Conservation (phyloP, 2,888 invertebrate species). For the Cheilosia variabilis region DNA sequence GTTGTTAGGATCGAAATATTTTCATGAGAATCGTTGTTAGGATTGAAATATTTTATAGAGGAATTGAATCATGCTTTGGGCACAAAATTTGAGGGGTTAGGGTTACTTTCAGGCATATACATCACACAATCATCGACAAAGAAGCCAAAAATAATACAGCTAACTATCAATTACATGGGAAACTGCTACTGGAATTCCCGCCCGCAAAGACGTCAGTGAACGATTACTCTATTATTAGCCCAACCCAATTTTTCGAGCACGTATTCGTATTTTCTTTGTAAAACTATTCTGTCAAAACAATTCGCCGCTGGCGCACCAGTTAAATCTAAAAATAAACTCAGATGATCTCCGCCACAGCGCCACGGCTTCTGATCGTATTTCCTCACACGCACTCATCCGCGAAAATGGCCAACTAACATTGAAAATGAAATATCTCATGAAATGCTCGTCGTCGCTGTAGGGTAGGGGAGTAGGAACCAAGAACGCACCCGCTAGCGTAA, state of each 20-base stretch:
- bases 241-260: conserved; percentile 21
- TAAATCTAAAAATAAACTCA: conserved; percentile 10
- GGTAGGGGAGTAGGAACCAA: not conserved
- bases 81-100: no score
- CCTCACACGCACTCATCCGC: conserved; percentile 45
- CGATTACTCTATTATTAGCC: conserved; percentile 8
- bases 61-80: no score
- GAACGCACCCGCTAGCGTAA: not conserved
- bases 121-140: no score
- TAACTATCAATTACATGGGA: not conserved
- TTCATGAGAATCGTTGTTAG: no score
- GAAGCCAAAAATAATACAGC: no score
- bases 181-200: conserved; percentile 16
- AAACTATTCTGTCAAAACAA: conserved; percentile 28
- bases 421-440: conserved; percentile 23
- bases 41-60: no score
- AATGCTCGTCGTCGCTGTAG: conserved; percentile 9
- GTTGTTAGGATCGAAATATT: no score
- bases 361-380: conserved; percentile 25
- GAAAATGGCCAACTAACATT: conserved; percentile 52
- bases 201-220: not conserved
- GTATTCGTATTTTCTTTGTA: conserved; percentile 5
- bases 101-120: no score
- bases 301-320: not conserved
- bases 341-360: conserved; percentile 15